Evolutionary conservation across 2,113 vertebrate species (phyloP).

Genomic region (Vimba vimba): DNA sequence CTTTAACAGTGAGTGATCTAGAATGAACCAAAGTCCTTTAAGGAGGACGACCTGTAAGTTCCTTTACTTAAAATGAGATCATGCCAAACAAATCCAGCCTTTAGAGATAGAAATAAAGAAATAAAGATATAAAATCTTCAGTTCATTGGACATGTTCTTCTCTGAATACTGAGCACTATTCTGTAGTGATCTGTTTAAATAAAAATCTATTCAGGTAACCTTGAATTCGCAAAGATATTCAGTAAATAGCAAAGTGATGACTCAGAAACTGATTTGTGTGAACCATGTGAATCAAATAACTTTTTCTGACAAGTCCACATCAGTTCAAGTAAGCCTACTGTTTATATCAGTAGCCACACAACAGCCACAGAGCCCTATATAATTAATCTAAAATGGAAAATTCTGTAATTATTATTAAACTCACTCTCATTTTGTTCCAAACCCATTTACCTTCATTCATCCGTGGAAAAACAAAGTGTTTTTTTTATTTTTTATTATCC

Average conservation of each 20-base stretch:
- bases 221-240: not conserved
- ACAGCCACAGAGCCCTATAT: not conserved
- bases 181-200: not conserved
- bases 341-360: not conserved
- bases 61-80: conserved; percentile 65
- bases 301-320: not conserved
- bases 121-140: not conserved
- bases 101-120: conserved; percentile 26
- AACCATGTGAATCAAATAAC: not conserved
- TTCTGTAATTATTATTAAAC: not conserved
- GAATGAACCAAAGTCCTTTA: conserved; percentile 59
- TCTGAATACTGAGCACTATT: not conserved
- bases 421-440: not conserved
- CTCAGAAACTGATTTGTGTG: not conserved
- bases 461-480: not conserved
- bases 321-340: not conserved
- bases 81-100: conserved; percentile 65
- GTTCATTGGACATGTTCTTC: not conserved
- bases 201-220: too few species aligned
- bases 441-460: not conserved
- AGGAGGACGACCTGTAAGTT: conserved; percentile 60
- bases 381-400: not conserved
- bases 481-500: not conserved
- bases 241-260: not conserved
- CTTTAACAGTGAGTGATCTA: conserved; percentile 50